Evolutionary conservation across 2,797 vertebrate species (phyloP).

Genomic region (Kryptopterus vitreolus): DNA sequence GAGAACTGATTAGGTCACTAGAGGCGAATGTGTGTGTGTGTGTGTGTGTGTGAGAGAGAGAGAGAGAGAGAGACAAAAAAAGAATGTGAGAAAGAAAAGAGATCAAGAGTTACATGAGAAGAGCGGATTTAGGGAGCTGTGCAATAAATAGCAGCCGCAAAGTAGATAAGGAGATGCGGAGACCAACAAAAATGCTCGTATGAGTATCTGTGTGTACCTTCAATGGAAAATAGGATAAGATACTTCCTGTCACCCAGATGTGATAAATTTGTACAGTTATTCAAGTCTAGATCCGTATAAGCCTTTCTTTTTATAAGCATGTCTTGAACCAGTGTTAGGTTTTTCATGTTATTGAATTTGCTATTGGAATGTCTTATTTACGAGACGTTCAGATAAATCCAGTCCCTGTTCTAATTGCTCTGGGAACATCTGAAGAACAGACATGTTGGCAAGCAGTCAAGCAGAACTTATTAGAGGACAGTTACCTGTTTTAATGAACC

Average conservation of each 20-base stretch:
- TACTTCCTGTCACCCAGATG: slow-evolving; percentile 8
- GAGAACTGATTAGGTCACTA: slow-evolving; percentile 40
- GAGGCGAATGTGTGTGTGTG: slow-evolving; percentile 16
- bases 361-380: slow-evolving; percentile 22
- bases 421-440: slow-evolving; percentile 14
- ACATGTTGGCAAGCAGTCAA: slow-evolving; percentile 12
- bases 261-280: not conserved
- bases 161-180: not conserved
- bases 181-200: slow-evolving; percentile 9
- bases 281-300: not conserved
- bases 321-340: not conserved
- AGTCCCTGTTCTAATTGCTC: slow-evolving; percentile 17
- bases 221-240: slow-evolving; percentile 7
- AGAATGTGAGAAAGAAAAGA: slow-evolving; percentile 7
- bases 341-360: slow-evolving; percentile 8
- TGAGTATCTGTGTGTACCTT: not conserved
- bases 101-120: slow-evolving; percentile 9
- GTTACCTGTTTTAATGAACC: slow-evolving; percentile 4
- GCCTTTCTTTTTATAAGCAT: not conserved
- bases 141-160: not conserved
- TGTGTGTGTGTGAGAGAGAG: slow-evolving; percentile 3
- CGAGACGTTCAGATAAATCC: slow-evolving; percentile 21
- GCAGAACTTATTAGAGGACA: slow-evolving; percentile 2
- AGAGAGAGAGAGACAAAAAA: slow-evolving; percentile 5
- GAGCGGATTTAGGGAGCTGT: not conserved